These are phyloP conservation scores for Ctena decussata DNA, from an alignment of 2,888 invertebrate genomes.

Conservation along the genomic window DNA sequence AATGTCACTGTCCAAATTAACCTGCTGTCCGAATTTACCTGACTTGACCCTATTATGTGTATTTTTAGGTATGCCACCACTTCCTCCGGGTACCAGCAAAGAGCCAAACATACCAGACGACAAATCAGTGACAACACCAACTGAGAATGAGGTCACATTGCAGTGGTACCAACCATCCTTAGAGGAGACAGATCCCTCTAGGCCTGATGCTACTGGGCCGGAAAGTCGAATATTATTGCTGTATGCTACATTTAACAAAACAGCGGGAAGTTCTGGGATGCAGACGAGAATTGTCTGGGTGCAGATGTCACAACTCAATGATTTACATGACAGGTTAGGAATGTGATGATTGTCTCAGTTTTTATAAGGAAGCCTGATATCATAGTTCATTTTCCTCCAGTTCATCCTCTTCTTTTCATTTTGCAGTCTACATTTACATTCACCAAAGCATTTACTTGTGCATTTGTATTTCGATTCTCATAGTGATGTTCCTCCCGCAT, in stretches of 20 bases:
- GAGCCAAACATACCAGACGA: slow-evolving; percentile 68
- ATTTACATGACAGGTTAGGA: slow-evolving; percentile 83
- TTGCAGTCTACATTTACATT: no score
- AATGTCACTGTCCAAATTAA: no score
- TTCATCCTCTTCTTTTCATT: no score
- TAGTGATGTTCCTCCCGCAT: no score
- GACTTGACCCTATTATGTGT: neutral
- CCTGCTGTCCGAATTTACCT: no score
- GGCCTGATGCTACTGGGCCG: slow-evolving; percentile 71
- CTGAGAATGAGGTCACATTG: slow-evolving; percentile 79
- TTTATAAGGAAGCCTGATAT: no score
- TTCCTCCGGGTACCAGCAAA: slow-evolving; percentile 71
- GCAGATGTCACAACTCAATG: slow-evolving; percentile 77
- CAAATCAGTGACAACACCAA: slow-evolving; percentile 69
- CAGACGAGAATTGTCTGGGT: slow-evolving; percentile 74
- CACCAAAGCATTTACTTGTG: no score
- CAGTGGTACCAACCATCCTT: slow-evolving; percentile 84
- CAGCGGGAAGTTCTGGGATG: slow-evolving; percentile 55
- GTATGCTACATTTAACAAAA: slow-evolving; percentile 76
- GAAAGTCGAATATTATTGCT: slow-evolving; percentile 76
- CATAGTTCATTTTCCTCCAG: no score
- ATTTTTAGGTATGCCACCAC: slow-evolving; percentile 59
- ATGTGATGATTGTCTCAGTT: no score
- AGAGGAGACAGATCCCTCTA: slow-evolving; percentile 72
- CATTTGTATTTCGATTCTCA: no score